phyloP scores from a whole-genome alignment of 2,888 invertebrate genomes.

The Pollenia amentaria region DNA sequence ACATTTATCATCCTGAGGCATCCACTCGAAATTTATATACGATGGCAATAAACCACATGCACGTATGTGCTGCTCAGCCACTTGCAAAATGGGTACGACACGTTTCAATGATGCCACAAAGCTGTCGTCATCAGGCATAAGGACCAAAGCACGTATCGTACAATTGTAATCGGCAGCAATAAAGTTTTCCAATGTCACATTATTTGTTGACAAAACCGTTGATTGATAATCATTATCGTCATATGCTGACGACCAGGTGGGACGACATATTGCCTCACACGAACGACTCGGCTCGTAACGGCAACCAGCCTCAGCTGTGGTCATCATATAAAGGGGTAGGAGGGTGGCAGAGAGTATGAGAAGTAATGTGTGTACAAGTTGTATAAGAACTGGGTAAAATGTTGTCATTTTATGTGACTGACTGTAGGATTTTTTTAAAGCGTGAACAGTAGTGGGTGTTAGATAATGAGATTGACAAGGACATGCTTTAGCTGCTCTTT shows the following conservation, averaged over 20 bases:
- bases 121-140: slow-evolving; percentile 87
- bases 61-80: slow-evolving; percentile 87
- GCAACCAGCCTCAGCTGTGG: slow-evolving; percentile 71
- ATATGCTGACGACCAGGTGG: not conserved
- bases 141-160: slow-evolving; percentile 87
- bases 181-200: slow-evolving; percentile 6
- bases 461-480: not conserved
- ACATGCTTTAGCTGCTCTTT: slow-evolving; percentile 10
- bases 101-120: slow-evolving; percentile 86
- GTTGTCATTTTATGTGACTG: not conserved
- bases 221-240: slow-evolving; percentile 51
- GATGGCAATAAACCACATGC: slow-evolving; percentile 86
- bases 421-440: not conserved
- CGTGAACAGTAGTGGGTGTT: not conserved
- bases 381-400: slow-evolving; percentile 7
- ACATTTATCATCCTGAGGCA: slow-evolving; percentile 89
- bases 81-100: slow-evolving; percentile 87
- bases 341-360: not conserved
- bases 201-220: slow-evolving; percentile 6
- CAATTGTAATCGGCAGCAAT: slow-evolving; percentile 83
- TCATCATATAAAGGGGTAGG: not conserved
- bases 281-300: slow-evolving; percentile 80
- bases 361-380: not conserved
- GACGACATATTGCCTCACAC: slow-evolving; percentile 81
- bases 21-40: slow-evolving; percentile 87